Percentiles rank a stretch among this genome's conserved stretches.
These are phyloP conservation scores for Cephus sareptanus DNA, from an alignment of 2,888 invertebrate species.

Conservation along the genomic window DNA sequence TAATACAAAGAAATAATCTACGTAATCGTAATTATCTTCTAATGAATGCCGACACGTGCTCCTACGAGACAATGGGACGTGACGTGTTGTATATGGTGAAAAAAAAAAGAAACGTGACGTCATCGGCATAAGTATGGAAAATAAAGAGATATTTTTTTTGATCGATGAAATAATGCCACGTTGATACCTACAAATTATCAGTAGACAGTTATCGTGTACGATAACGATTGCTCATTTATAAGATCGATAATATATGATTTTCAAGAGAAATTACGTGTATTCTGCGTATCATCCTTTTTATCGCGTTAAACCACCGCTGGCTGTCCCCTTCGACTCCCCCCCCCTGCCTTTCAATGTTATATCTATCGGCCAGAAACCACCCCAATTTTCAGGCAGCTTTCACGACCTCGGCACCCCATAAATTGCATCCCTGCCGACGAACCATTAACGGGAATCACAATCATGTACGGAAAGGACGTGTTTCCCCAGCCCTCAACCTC, in stretches of 20 bases:
- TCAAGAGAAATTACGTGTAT: neutral
- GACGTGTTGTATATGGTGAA: neutral
- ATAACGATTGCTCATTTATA: neutral
- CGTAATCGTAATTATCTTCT: neutral
- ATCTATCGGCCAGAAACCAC: neutral
- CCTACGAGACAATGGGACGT: neutral
- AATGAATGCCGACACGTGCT: neutral
- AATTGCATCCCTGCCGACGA: neutral
- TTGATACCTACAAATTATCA: neutral
- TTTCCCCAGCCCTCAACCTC: neutral
- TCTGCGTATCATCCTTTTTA: neutral
- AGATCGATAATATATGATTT: neutral
- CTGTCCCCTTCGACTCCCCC: neutral
- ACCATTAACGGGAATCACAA: neutral
- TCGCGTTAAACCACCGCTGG: neutral
- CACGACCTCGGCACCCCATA: neutral
- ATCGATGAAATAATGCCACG: neutral
- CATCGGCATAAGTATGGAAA: neutral
- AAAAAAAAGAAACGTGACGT: neutral
- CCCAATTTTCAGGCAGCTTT: neutral
- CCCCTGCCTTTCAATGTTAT: neutral
- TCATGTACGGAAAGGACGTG: neutral
- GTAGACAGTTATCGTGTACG: neutral
- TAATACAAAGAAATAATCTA: neutral
- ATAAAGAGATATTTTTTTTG: neutral